phyloP scores from a whole-genome alignment of 2,113 vertebrate genomes.

The Athene cunicularia region DNA sequence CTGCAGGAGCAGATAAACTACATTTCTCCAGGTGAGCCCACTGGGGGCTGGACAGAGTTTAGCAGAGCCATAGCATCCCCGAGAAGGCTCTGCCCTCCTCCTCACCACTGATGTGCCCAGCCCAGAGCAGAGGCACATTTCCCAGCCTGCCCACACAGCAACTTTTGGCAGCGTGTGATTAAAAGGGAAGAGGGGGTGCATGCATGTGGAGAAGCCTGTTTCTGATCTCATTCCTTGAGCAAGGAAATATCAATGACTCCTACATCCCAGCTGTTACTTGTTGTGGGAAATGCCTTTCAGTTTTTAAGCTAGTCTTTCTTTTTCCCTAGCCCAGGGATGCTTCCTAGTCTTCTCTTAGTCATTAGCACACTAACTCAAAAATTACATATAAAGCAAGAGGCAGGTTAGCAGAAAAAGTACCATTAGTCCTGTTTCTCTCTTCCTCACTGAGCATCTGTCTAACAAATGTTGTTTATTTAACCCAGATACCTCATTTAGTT shows the following conservation, averaged over 20 bases:
- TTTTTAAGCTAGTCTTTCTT: not conserved
- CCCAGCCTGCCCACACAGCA: not conserved
- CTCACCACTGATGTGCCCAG: not conserved
- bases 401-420: no score
- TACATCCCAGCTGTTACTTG: not conserved
- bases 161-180: not conserved
- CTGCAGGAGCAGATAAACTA: not conserved
- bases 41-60: not conserved
- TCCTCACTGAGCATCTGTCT: not conserved
- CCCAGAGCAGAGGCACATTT: not conserved
- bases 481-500: not conserved
- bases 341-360: not conserved
- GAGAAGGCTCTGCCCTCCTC: not conserved
- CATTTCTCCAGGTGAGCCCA: not conserved
- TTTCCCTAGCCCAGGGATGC: not conserved
- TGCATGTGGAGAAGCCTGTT: not conserved
- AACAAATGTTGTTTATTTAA: fast-evolving
- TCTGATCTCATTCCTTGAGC: slow-evolving; percentile 14
- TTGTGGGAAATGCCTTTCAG: slow-evolving; percentile 19
- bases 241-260: slow-evolving; percentile 53
- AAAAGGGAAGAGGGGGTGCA: not conserved
- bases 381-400: fast-evolving
- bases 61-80: not conserved
- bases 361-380: not conserved
- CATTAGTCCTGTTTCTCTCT: no score